Evolutionary conservation across 2,797 vertebrate genomes (phyloP), one percentile per base, ranked within the genome.

Genomic region (Semotilus atromaculatus): DNA sequence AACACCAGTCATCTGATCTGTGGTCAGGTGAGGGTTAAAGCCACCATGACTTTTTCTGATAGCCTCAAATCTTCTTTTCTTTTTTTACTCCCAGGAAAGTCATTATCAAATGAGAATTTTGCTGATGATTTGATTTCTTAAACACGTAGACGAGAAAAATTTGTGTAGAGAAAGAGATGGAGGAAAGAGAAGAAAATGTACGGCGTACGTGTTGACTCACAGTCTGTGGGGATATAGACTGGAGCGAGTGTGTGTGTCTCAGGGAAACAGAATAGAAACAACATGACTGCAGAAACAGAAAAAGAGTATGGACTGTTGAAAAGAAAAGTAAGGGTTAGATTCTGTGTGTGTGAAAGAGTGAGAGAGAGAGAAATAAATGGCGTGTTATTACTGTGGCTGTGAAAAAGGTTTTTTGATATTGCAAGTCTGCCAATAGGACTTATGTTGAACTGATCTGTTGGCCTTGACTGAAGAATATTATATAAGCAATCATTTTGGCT

Each of bases 21-120:
- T 58, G 81, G 64, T 78, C 82, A 77, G 58, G 51, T 60, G 67
- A 81, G 86, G 40, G 60, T 84, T 83, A 84, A 79, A 86, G 34
- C 45, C n/a, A 81, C 58, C 6, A 10, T 66, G 58, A 82, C 7
- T 60, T 75, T 85, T 85, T 84, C 53, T 83, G 76, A 83, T 74
- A 74, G 68, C 64, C 68, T 29, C n/a, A 29, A 26, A 67, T 36
- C 9, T 67, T 21, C 19, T 60, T 81, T 84, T 36, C 82, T 75
- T 84, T 85, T 62, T 83, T 60, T 80, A 36, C 82, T 66, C 19
- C 2, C 71, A 70, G 36, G 8, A 67, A 79, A 72, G 73, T 83
- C 78, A 73, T 87, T 77, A 83, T 51, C 26, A 81, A 62, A 36
- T 5, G 16, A 81, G 53, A 53, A n/a, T 73, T 85, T 83, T n/a